These are phyloP conservation scores for Limnothrissa miodon DNA, from an alignment of 2,113 vertebrate species.

Conservation along the genomic window DNA sequence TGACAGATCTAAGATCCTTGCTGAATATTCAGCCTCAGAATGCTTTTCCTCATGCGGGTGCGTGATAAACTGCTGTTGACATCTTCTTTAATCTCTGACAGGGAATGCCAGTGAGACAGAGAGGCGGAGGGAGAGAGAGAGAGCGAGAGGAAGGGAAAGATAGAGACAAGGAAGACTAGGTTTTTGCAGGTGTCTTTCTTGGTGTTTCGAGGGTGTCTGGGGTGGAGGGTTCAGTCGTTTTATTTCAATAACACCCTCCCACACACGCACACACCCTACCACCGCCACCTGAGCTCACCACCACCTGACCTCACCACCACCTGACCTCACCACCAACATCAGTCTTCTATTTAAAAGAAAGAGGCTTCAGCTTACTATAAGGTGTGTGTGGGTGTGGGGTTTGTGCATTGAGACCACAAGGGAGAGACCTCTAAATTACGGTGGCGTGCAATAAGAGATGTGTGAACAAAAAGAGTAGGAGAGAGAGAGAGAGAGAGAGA, in stretches of 20 bases:
- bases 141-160: constrained; percentile 45
- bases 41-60: constrained; percentile 62
- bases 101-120: constrained; percentile 47
- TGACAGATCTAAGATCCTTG: constrained; percentile 67
- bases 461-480: neutral
- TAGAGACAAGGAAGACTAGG: too few species aligned
- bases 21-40: constrained; percentile 56
- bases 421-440: neutral
- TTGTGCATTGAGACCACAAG: neutral
- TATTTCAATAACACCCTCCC: constrained; percentile 38
- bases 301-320: too few species aligned
- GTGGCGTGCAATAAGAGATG: neutral
- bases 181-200: constrained; percentile 51
- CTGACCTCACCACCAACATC: neutral
- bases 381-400: neutral
- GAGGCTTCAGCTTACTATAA: neutral
- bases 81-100: constrained; percentile 75
- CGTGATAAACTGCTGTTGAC: constrained; percentile 73
- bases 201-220: constrained; percentile 58
- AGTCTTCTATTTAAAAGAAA: neutral
- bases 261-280: neutral
- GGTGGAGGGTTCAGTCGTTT: constrained; percentile 39
- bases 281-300: neutral
- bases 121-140: constrained; percentile 49
- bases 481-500: neutral